Base-by-base conservation (phyloP, 2,113 vertebrate species). In the Apodemus speciosus region DNA sequence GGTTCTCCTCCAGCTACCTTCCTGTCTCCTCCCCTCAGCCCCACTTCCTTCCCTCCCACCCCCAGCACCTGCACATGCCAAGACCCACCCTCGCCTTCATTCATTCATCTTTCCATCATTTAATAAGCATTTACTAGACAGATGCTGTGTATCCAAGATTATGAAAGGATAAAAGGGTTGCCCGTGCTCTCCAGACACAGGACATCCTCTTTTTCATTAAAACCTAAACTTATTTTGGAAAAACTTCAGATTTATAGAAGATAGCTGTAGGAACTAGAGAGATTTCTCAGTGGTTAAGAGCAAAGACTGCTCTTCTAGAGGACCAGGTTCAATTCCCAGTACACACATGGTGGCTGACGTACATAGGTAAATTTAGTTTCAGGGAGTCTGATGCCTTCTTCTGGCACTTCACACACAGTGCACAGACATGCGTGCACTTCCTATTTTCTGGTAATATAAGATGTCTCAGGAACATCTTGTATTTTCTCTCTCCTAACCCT, bases 141-240 rank as follows among this genome's bases (percentile, higher is more conserved):
- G 64, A 27, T 85, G 7, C 43, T 73, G 0, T 75, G 30, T 35
- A 8, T 77, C 62, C 69, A 18, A 90, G 64, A 92, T 46, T 30
- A 32, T 51, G 27, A 49, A 58, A 73, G 68, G 35, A n/a, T 75
- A 49, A 88, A 69, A 83, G 62, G 35, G 77, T 72, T 46, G 14
- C 72, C 14, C 7, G 9, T 79, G 16, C 4, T 43, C 16, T 91
- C 40, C 62, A 87, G 43, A 87, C 60, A 23, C 23, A 46, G 40
- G 4, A 38, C 76, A 40, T 87, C 49, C 4, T 51, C n/a, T n/a
- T 71, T 51, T 2, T 80, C 16, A 85, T 56, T 68, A 16, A 20
- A 25, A 92, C n/a, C 66, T 16, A 46, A 88, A 6, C 60, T 92
- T 46, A 76, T 93, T 93, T 89, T 83, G 38, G 68, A 71, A 76